These are phyloP conservation scores for Melipona quadrifasciata DNA, from an alignment of 1,140 invertebrate species.

Conservation along the genomic window DNA sequence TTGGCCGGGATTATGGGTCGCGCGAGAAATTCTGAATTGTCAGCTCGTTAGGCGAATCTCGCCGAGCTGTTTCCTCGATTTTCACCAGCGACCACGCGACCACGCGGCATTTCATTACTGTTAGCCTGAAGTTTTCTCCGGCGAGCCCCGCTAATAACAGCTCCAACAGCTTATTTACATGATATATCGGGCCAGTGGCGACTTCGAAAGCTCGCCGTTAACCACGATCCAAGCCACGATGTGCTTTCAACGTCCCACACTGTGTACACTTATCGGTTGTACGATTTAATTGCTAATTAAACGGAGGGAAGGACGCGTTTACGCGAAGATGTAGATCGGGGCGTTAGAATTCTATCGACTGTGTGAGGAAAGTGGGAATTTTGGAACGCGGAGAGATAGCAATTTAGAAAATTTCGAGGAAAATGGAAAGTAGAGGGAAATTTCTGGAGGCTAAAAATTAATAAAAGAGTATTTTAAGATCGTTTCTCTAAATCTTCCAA, in stretches of 20 bases:
- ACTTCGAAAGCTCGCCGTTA: constrained; percentile 69
- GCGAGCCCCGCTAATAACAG: constrained; percentile 68
- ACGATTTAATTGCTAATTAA: neutral
- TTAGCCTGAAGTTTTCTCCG: constrained; percentile 63
- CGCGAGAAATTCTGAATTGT: constrained; percentile 48
- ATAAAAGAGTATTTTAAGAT: neutral
- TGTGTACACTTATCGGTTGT: neutral
- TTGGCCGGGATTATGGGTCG: constrained; percentile 33
- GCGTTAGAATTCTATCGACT: neutral
- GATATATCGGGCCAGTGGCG: constrained; percentile 24
- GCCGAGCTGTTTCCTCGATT: constrained; percentile 18
- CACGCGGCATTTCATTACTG: constrained; percentile 72
- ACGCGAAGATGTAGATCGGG: neutral
- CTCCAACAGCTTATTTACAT: constrained; percentile 72
- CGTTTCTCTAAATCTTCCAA: too few species aligned
- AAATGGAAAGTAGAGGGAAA: neutral
- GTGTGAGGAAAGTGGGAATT: neutral
- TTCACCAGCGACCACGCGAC: constrained; percentile 31
- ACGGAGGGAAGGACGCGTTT: neutral
- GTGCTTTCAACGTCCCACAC: neutral
- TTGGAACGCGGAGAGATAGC: neutral
- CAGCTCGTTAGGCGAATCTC: constrained; percentile 65
- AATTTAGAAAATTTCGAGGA: neutral
- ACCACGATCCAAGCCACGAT: constrained; percentile 57
- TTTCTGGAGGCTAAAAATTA: neutral